Conservation (phyloP, 2,888 invertebrate species). For the Helobdella robusta region DNA sequence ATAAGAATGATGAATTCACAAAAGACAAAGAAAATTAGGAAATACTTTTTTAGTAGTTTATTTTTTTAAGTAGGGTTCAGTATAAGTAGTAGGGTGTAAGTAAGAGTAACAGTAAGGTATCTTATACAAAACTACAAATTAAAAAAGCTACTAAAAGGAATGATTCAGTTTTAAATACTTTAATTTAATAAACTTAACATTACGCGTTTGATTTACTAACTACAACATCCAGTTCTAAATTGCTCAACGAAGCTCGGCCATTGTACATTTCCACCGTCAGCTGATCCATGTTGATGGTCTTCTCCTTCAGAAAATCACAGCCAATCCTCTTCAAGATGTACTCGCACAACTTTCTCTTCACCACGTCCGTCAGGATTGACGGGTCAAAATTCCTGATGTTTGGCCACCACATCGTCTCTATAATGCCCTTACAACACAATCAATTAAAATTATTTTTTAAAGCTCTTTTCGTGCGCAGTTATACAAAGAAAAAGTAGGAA, state of each 20-base stretch:
- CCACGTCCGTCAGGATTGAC: conserved; percentile 6
- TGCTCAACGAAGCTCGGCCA: conserved; percentile 9
- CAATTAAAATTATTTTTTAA: too few species aligned
- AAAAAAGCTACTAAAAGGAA: conserved; percentile 1
- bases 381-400: conserved; percentile 11
- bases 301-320: conserved; percentile 16
- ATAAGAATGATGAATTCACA: too few species aligned
- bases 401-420: too few species aligned
- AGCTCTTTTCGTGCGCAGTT: too few species aligned
- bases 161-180: too few species aligned
- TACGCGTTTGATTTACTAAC: too few species aligned
- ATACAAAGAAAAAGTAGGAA: too few species aligned
- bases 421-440: too few species aligned
- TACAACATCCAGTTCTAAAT: conserved; percentile 20
- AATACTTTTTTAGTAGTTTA: too few species aligned
- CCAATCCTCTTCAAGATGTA: conserved; percentile 17
- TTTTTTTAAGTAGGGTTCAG: neutral
- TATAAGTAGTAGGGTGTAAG: neutral
- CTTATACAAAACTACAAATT: neutral
- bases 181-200: too few species aligned
- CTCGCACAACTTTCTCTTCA: conserved; percentile 17
- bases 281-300: conserved; percentile 17
- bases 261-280: conserved; percentile 21
- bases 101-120: neutral
- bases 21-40: too few species aligned